Conservation (phyloP, 1,140 invertebrate genomes). For the Pararge aegeria region DNA sequence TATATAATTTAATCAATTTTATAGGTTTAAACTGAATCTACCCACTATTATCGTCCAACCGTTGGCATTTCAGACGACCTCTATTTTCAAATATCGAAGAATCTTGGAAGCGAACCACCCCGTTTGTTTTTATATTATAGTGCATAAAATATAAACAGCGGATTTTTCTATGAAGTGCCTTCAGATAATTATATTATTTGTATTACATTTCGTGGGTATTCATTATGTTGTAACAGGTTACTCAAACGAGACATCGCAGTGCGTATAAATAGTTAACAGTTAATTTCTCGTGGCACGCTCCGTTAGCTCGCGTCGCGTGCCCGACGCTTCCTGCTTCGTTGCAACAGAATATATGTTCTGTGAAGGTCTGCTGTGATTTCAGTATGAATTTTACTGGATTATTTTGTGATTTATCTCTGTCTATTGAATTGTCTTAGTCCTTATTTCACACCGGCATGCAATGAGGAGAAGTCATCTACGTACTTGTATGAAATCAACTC, state of each 20-base stretch:
- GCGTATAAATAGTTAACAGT: constrained; percentile 69
- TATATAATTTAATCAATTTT: too few species aligned
- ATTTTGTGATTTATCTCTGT: constrained; percentile 1
- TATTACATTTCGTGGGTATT: constrained; percentile 6
- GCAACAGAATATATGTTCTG: constrained; percentile 39
- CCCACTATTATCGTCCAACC: too few species aligned
- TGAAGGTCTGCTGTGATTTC: constrained; percentile 31
- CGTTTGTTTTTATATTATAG: too few species aligned
- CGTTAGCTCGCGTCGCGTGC: constrained; percentile 69
- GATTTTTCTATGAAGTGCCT: neutral
- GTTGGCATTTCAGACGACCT: too few species aligned
- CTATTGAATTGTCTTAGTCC: neutral
- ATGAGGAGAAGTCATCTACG: neutral
- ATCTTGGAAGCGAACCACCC: too few species aligned
- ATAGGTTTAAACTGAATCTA: too few species aligned
- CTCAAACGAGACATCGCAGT: constrained; percentile 41
- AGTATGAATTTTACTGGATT: neutral
- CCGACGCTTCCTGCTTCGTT: constrained; percentile 56
- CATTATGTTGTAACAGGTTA: constrained; percentile 63
- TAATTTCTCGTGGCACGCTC: constrained; percentile 74
- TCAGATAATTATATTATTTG: too few species aligned
- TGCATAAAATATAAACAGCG: too few species aligned
- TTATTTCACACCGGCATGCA: neutral
- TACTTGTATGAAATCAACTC: neutral
- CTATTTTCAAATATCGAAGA: too few species aligned